Percentiles rank a stretch among this genome's conserved stretches.
Conservation (phyloP, 1,140 invertebrate genomes). For the Drosophila insularis region DNA sequence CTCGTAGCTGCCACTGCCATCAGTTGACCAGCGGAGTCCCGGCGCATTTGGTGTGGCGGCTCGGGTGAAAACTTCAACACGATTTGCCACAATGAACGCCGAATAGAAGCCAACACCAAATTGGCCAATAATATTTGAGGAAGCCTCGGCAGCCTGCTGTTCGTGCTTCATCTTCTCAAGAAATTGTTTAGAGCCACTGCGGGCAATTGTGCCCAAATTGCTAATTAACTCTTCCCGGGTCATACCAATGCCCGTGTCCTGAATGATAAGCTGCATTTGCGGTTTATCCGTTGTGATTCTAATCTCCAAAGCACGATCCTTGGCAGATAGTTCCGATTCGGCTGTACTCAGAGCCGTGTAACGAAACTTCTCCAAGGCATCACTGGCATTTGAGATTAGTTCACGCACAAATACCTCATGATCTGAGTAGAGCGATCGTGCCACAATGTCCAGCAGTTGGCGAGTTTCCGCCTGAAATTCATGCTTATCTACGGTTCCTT, state of each 20-base stretch:
- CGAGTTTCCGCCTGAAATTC: constrained; percentile 98
- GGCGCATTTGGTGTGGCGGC: constrained; percentile 85
- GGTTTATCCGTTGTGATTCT: constrained; percentile 95
- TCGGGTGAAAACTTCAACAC: constrained; percentile 95
- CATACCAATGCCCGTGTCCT: constrained; percentile 98
- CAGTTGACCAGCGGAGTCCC: constrained; percentile 93
- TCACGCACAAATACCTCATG: constrained; percentile 98
- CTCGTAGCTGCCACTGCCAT: constrained; percentile 95
- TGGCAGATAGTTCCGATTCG: constrained; percentile 78
- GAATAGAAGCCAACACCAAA: constrained; percentile 99
- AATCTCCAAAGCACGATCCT: constrained; percentile 90
- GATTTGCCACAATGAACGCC: constrained; percentile 97
- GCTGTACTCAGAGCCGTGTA: constrained; percentile 87
- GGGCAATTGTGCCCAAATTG: constrained; percentile 97
- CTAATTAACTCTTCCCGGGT: constrained; percentile 94
- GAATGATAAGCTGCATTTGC: constrained; percentile 92
- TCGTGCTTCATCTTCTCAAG: constrained; percentile 92
- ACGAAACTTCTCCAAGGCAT: constrained; percentile 96
- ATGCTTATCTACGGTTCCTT: constrained; percentile 84
- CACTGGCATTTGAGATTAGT: constrained; percentile 97
- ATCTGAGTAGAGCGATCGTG: constrained; percentile 97
- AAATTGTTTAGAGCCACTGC: constrained; percentile 97
- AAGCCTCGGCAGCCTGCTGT: constrained; percentile 84
- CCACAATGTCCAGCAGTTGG: constrained; percentile 98
- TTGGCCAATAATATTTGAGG: constrained; percentile 96